Evolutionary conservation across 2,888 invertebrate species (phyloP).

Genomic region (Eristalinus sepulchralis): DNA sequence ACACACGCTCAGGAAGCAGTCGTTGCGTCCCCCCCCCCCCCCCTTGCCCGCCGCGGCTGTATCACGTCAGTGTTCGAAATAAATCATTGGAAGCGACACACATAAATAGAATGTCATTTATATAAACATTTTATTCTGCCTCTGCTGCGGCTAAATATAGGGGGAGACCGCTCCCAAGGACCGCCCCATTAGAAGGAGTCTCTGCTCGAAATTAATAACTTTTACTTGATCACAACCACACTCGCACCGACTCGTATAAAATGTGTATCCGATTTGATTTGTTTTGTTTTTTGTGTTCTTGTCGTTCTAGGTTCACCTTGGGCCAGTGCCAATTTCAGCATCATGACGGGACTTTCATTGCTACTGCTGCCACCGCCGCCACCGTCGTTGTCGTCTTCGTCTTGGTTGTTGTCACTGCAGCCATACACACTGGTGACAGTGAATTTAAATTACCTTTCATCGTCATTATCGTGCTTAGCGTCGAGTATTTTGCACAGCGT

Average conservation of each 20-base stretch:
- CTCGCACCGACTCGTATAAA: conserved; percentile 21
- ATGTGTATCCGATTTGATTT: conserved; percentile 2
- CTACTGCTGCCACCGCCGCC: conserved; percentile 65
- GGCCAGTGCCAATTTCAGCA: conserved; percentile 69
- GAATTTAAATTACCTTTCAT: conserved; percentile 61
- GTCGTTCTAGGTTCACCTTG: conserved; percentile 67
- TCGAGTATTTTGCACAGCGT: conserved; percentile 25
- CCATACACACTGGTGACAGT: conserved; percentile 61
- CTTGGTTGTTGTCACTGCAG: conserved; percentile 64
- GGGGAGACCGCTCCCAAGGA: conserved; percentile 33
- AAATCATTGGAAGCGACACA: conserved; percentile 21
- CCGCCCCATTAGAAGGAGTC: conserved; percentile 12
- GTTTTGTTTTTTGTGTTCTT: conserved; percentile 1
- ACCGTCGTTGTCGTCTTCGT: conserved; percentile 57
- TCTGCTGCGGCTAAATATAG: conserved; percentile 27
- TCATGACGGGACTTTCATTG: conserved; percentile 71
- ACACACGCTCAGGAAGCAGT: conserved; percentile 47
- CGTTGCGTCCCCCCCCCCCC: conserved; percentile 21
- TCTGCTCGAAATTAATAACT: conserved; percentile 49
- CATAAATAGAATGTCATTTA: conserved; percentile 60
- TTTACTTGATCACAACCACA: conserved; percentile 6
- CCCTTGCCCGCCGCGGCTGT: not conserved
- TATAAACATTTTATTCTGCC: conserved; percentile 50
- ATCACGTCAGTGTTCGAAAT: conserved; percentile 5
- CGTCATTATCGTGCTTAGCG: conserved; percentile 43